These are phyloP conservation scores for Drosophila borealis DNA, from an alignment of 2,888 invertebrate species.

Conservation along the genomic window DNA sequence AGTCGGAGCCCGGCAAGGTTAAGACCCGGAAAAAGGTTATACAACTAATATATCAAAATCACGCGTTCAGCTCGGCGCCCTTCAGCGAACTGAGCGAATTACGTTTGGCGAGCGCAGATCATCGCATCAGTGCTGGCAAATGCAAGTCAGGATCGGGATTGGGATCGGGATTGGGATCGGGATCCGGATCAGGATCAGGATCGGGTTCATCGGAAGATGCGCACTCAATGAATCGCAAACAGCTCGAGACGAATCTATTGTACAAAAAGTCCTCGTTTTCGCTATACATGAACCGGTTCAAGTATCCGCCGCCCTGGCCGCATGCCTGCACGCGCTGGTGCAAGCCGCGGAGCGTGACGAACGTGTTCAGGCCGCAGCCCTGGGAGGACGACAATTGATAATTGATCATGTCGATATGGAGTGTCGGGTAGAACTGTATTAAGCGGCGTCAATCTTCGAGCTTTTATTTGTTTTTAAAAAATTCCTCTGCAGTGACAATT, in stretches of 20 bases:
- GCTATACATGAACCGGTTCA: slow-evolving; percentile 1
- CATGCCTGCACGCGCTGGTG: not conserved
- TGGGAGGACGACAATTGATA: not conserved
- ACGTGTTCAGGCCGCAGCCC: no score
- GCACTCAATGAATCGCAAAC: not conserved
- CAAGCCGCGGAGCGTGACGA: not conserved
- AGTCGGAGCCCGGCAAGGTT: not conserved
- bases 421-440: not conserved
- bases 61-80: not conserved
- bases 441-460: not conserved
- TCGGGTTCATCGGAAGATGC: no score
- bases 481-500: not conserved
- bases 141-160: no score
- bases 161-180: no score
- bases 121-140: no score
- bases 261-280: slow-evolving; percentile 1
- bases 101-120: not conserved
- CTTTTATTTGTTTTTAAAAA: not conserved
- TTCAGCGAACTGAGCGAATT: not conserved
- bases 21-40: not conserved
- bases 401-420: not conserved
- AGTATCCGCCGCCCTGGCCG: not conserved
- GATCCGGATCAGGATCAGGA: not conserved
- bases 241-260: slow-evolving; percentile 1
- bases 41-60: not conserved